Base-by-base conservation (phyloP, 2,113 vertebrate genomes). In the Strix uralensis region DNA sequence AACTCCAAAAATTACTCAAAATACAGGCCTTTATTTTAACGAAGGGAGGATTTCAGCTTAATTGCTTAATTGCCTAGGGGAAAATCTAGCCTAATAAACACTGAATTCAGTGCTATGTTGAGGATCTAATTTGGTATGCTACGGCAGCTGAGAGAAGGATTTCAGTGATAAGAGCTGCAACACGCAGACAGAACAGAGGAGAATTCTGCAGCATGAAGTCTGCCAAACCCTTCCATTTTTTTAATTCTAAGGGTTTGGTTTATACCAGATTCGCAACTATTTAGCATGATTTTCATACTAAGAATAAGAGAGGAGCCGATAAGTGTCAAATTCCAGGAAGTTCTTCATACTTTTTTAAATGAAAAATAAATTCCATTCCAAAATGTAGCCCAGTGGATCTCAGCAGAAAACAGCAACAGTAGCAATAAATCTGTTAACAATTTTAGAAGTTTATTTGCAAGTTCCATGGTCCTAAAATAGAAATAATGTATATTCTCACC, bases 361-460 rank as follows among this genome's bases (percentile, higher is more conserved):
- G 13, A 59, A 82, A 79, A 94, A 66, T 42, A 80, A 73, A 83
- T 74, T 88, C 38, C 11, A 49, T 80, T 59, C 32, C 13, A 86
- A 94, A 90, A 90, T 1, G 6, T 18, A 87, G 30, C 49, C 30
- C 27, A 42, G 30, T 38, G 75, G 30, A 74, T 84, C 49, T 77
- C 49, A 49, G 30, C 12, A 44, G 63, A 86, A 75, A 92, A 74
- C 55, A 86, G 21, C 16, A 87, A 89, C 10, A 91, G 29, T 32
- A 44, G 59, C 34, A 78, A 82, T 23, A 95, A 91, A 87, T 73
- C 67, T 82, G 51, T 49, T 84, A 81, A 71, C 16, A 82, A 15
- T 75, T 74, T 91, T 59, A 63, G 21, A 94, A 44, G n/a, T 62
- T 85, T 87, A 65, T 75, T 87, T 96, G 55, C 57, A 93, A 92